Conservation (phyloP, 2,888 invertebrate genomes). For the Nematopogon swammerdamellus region DNA sequence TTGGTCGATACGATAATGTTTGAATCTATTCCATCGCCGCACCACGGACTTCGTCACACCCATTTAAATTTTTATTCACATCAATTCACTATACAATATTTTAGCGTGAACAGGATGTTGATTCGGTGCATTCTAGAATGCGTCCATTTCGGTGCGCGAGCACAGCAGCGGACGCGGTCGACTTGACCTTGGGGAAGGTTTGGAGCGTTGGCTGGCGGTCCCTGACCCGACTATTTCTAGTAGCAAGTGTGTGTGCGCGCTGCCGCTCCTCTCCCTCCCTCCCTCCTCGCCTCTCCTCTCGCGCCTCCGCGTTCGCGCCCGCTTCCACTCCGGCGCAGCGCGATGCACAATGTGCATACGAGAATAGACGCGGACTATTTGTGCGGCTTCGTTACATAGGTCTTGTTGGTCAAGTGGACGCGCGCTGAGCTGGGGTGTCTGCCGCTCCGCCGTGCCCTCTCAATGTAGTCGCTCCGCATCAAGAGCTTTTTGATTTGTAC, state of each 20-base stretch:
- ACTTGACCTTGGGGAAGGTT: slow-evolving; percentile 56
- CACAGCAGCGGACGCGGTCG: slow-evolving; percentile 23
- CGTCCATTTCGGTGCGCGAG: neutral
- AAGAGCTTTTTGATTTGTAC: too few species aligned
- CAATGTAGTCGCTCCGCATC: too few species aligned
- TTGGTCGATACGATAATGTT: too few species aligned
- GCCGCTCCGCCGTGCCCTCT: too few species aligned
- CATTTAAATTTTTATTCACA: too few species aligned
- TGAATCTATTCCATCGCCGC: too few species aligned
- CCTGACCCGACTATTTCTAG: slow-evolving; percentile 57
- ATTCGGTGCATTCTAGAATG: neutral
- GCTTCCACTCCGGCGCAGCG: neutral
- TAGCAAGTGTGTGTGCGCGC: slow-evolving; percentile 46
- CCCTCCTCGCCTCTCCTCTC: neutral
- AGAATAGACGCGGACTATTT: slow-evolving; percentile 29
- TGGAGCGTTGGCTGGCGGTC: slow-evolving; percentile 48
- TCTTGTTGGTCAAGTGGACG: neutral
- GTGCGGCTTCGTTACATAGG: neutral
- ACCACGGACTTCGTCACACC: too few species aligned
- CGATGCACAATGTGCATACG: slow-evolving; percentile 48
- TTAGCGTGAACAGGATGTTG: neutral
- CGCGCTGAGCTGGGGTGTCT: neutral
- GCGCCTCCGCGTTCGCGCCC: too few species aligned
- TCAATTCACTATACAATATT: too few species aligned
- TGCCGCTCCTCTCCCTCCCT: slow-evolving; percentile 21